Evolutionary conservation across 2,797 vertebrate species (phyloP).

Genomic region (Hoplostethus atlanticus): DNA sequence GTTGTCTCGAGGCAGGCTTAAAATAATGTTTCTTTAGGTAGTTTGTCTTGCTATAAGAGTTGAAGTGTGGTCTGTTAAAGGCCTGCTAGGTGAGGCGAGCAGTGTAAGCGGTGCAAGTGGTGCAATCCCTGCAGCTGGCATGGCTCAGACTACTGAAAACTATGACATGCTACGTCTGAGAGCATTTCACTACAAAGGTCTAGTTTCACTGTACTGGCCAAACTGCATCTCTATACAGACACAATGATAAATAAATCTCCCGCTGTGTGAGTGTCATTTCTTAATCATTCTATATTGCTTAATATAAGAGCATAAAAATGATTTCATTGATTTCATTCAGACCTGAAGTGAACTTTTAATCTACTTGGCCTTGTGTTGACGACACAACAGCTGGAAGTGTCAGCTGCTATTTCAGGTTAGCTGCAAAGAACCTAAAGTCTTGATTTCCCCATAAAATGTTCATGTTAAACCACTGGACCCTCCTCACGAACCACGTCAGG

Average conservation of each 20-base stretch:
- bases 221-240: neutral
- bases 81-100: neutral
- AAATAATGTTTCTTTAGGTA: too few species aligned
- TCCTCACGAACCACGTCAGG: conserved; percentile 5
- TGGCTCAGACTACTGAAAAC: conserved; percentile 14
- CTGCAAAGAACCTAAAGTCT: conserved; percentile 10
- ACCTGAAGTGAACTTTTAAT: neutral
- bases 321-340: conserved; percentile 3
- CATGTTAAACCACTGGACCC: neutral
- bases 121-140: conserved; percentile 15
- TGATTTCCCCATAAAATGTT: conserved; percentile 29
- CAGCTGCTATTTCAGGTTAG: conserved; percentile 22
- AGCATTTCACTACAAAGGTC: conserved; percentile 33
- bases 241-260: too few species aligned
- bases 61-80: neutral
- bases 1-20: too few species aligned
- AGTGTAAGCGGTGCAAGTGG: neutral
- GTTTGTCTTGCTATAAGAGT: neutral
- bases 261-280: too few species aligned
- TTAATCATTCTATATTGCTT: too few species aligned
- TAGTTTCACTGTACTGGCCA: neutral
- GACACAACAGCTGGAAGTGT: conserved; percentile 25
- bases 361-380: neutral
- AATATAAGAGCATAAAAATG: too few species aligned
- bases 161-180: conserved; percentile 25